Evolutionary conservation across 2,888 invertebrate species (phyloP), one percentile per base, ranked within the genome.

Genomic region (Drosophila nigritarsus): DNA sequence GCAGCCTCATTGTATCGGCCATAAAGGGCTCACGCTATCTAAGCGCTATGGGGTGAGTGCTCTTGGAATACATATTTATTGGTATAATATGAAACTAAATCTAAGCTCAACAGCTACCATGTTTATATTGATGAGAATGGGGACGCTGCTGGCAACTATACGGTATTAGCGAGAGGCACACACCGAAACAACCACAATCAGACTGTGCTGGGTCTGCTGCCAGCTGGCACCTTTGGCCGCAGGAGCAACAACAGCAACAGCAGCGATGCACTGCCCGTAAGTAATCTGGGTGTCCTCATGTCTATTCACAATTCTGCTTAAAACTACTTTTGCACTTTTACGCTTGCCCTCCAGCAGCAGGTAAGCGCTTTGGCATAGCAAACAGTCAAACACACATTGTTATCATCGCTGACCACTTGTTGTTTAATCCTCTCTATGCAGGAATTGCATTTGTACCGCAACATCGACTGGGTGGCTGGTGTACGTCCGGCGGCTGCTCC

Each of bases 71-170:
- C 8, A 24, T 2, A 45, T 24, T 45, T 24, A 7, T 45, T 45
- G 15, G 24, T 8, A 8, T 8, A 15, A 15, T 24, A 15, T 8
- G 45, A 15, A 8, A 24, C 45, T 45, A 15, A 45, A 1, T 45
- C 24, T 0, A 8, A 38, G 11, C 20, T 4, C 15, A 18, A 18
- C 92, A 97, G 98, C 49, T 98, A 98, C 92, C 96, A 96, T 94
- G 96, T 97, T n/a, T 96, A 97, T 90, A 97, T 98, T 95, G 98
- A 98, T 92, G 96, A 96, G 86, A 96, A 97, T 87, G 98, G 98
- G 0, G 98, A 98, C 91, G 97, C 98, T 0, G 97, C 97, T 90
- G 98, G 98, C 15, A 98, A 98, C 94, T 98, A 98, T 93, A 98
- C 98, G 1, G 94, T 98, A 74, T 94, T 98, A 81, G 96, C 96